Conservation (phyloP, 1,140 invertebrate species). For the Drosophila nebulosa region DNA sequence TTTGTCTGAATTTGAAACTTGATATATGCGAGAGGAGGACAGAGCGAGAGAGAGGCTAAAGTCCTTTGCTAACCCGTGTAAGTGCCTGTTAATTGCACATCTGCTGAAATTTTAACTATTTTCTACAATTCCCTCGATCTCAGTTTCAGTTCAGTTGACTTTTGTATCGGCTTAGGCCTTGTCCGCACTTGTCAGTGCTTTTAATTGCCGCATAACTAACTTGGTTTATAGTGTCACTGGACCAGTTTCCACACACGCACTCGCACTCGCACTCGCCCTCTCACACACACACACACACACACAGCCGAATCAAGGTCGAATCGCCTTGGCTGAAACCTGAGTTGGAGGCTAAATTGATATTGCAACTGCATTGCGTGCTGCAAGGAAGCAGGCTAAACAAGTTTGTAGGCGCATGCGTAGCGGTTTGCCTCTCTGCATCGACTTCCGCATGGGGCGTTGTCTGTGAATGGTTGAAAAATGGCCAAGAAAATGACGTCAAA, state of each 20-base stretch:
- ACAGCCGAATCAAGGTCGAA: constrained; percentile 71
- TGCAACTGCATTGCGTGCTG: constrained; percentile 31
- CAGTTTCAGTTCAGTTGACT: constrained; percentile 39
- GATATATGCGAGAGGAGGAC: constrained; percentile 7
- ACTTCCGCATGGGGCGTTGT: constrained; percentile 57
- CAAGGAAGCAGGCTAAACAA: constrained; percentile 28
- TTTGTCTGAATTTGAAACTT: constrained; percentile 31
- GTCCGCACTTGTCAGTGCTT: constrained; percentile 24
- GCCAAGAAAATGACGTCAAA: constrained; percentile 24
- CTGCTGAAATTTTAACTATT: constrained; percentile 46
- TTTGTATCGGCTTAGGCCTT: constrained; percentile 34
- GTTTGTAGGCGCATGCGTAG: constrained; percentile 67
- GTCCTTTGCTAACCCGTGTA: constrained; percentile 23
- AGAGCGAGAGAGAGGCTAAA: not conserved
- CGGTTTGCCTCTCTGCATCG: constrained; percentile 57
- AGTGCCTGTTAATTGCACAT: constrained; percentile 71
- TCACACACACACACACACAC: constrained; percentile 11
- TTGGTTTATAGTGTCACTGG: constrained; percentile 64
- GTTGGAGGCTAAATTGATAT: not conserved
- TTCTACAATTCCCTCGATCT: constrained; percentile 8
- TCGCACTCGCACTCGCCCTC: constrained; percentile 17
- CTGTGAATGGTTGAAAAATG: not conserved
- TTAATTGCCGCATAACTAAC: constrained; percentile 46
- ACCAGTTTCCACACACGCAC: constrained; percentile 52
- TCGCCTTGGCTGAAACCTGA: constrained; percentile 14